Evolutionary conservation across 2,888 invertebrate genomes (phyloP), one percentile per base, ranked within the genome.

Genomic region (Nymphalis c-album): DNA sequence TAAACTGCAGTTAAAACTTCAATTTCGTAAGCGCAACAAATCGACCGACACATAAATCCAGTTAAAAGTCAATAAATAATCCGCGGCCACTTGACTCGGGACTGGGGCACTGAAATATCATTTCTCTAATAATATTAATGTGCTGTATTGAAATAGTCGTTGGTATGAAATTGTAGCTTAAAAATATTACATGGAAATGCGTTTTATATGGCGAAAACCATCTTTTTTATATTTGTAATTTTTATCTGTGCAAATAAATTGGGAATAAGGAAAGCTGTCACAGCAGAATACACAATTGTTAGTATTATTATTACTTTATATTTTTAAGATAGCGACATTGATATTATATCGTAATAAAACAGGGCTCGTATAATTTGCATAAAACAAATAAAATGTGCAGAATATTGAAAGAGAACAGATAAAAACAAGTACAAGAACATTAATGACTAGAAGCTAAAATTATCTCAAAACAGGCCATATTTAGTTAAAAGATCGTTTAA

Each of bases 61-160:
- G 73, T 75, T 75, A 74, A 75, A 75, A 77, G 74, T 75, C 75
- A 73, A 77, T 75, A 76, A 78, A 78, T 76, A 73, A 74, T 66
- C 47, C 22, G 53, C 68, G 70, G 63, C 66, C 70, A 71, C 69
- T 68, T 68, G 65, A 69, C 64, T 26, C 35, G 40, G 61, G 63
- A 67, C 53, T 67, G 63, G 68, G 60, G 59, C 63, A 67, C 62
- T 71, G 71, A 57, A 48, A 65, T 64, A 63, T 64, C 60, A 59
- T 53, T 68, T 40, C 26, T 47, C 35, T 47, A 53, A 51, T 55
- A 57, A 58, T 47, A 51, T 59, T 65, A 62, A 65, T 62, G 46
- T 18, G 6, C 35, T 53, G n/a, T 26, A 53, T 13, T 22, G 31
- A 8, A 45, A 47, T 55, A 31, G 22, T 16, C 4, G 10, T 51